Percentiles rank a stretch among this genome's conserved stretches.
phyloP scores from a whole-genome alignment of 1,140 invertebrate species.

The Nasonia giraulti region DNA sequence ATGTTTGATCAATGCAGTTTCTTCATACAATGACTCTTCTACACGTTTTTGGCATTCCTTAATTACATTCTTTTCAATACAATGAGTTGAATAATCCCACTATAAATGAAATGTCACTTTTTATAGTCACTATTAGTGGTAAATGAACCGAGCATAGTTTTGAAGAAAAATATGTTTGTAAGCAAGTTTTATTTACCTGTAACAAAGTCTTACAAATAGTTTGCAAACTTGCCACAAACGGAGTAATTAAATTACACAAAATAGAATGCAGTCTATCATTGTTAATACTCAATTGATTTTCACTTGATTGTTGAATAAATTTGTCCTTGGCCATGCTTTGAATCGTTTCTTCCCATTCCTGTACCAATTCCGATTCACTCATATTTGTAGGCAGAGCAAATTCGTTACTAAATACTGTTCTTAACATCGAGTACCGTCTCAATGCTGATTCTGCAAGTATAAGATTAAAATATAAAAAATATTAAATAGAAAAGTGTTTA shows the following conservation, averaged over 20 bases:
- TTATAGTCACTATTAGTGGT: not conserved
- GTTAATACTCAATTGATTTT: constrained; percentile 58
- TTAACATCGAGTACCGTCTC: constrained; percentile 70
- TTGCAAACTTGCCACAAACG: constrained; percentile 73
- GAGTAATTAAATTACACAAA: constrained; percentile 72
- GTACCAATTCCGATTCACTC: constrained; percentile 63
- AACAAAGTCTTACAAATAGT: constrained; percentile 67
- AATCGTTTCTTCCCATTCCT: constrained; percentile 74
- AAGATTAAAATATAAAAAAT: constrained; percentile 46
- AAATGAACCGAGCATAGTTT: no score
- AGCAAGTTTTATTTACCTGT: constrained; percentile 64
- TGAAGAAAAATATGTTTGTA: not conserved
- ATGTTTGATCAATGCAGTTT: constrained; percentile 59
- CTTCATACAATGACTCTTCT: constrained; percentile 62
- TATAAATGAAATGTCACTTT: constrained; percentile 56
- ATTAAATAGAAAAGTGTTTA: constrained; percentile 37
- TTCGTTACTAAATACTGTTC: constrained; percentile 76
- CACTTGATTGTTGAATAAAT: constrained; percentile 62
- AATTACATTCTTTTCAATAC: constrained; percentile 60
- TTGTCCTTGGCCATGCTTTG: constrained; percentile 70
- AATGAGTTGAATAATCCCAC: constrained; percentile 62
- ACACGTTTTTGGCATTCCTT: constrained; percentile 65
- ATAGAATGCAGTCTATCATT: constrained; percentile 65
- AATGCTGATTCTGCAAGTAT: constrained; percentile 69
- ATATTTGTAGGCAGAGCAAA: constrained; percentile 72